These are phyloP conservation scores for Alectoris magna DNA, from an alignment of 2,797 vertebrate genomes.

Conservation along the genomic window DNA sequence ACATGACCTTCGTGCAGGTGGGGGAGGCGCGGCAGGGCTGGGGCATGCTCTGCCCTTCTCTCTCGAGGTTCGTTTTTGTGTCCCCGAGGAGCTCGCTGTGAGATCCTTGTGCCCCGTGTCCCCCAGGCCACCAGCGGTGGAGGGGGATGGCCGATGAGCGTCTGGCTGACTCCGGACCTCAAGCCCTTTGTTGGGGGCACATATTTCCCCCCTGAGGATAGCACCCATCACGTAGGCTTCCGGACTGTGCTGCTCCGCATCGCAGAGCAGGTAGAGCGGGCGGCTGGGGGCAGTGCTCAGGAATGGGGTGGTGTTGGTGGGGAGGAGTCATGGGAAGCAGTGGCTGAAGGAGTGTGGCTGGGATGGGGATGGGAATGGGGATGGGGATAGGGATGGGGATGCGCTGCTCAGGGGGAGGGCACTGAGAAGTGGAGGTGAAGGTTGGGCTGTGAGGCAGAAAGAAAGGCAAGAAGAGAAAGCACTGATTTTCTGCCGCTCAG, in stretches of 20 bases:
- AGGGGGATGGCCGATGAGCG: slow-evolving; percentile 97
- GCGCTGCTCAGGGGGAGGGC: neutral
- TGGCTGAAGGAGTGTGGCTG: neutral
- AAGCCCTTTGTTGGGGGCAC: slow-evolving; percentile 92
- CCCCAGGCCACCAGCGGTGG: slow-evolving; percentile 90
- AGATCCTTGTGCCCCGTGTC: neutral
- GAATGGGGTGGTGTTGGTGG: neutral
- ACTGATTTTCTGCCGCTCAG: slow-evolving; percentile 70
- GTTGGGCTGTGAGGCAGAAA: neutral
- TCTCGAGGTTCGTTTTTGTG: neutral
- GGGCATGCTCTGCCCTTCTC: neutral
- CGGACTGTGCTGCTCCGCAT: slow-evolving; percentile 89
- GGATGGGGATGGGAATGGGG: neutral
- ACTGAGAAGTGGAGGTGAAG: accelerated
- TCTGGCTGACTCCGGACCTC: slow-evolving; percentile 94
- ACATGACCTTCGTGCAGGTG: slow-evolving; percentile 96
- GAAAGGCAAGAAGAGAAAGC: neutral
- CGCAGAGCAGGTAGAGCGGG: slow-evolving; percentile 84
- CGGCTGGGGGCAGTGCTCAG: neutral
- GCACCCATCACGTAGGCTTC: slow-evolving; percentile 85
- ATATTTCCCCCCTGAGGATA: slow-evolving; percentile 92
- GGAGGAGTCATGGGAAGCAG: neutral
- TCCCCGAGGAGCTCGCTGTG: accelerated
- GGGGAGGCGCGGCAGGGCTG: accelerated
- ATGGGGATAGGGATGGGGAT: neutral